Evolutionary conservation across 2,113 vertebrate genomes (phyloP).

Genomic region (Lophotis ruficrista): DNA sequence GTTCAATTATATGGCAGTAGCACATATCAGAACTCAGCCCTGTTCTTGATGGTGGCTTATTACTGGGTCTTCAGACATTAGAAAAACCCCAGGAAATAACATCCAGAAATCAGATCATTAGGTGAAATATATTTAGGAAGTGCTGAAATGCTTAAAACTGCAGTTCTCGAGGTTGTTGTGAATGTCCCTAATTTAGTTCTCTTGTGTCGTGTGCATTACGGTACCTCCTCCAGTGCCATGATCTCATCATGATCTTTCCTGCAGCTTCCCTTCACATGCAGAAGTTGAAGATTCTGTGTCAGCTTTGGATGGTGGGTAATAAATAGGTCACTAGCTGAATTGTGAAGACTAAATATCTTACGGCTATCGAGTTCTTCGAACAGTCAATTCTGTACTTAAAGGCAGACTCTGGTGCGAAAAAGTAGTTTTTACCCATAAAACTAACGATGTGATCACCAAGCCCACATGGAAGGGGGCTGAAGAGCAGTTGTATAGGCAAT

Average conservation of each 20-base stretch:
- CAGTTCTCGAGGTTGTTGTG: neutral
- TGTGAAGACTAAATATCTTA: neutral
- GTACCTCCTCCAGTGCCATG: neutral
- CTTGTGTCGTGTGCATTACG: neutral
- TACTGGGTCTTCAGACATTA: neutral
- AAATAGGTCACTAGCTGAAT: neutral
- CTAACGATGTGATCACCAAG: neutral
- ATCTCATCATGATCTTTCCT: neutral
- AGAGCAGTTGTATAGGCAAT: neutral
- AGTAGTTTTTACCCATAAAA: neutral
- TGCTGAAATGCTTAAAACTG: neutral
- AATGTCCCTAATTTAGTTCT: neutral
- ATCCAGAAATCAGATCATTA: neutral
- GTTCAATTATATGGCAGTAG: neutral
- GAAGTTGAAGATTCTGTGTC: neutral
- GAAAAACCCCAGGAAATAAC: neutral
- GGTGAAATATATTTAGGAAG: neutral
- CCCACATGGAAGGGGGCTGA: neutral
- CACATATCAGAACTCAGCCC: neutral
- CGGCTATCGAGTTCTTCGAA: neutral
- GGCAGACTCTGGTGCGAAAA: fast-evolving
- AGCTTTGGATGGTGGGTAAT: neutral
- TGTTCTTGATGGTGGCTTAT: neutral
- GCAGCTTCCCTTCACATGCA: neutral
- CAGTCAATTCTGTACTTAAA: neutral